A percentile compares a stretch with the other conserved stretches of the same genome.
phyloP scores from a whole-genome alignment of 2,113 vertebrate genomes.

The Triplophysa dalaica region DNA sequence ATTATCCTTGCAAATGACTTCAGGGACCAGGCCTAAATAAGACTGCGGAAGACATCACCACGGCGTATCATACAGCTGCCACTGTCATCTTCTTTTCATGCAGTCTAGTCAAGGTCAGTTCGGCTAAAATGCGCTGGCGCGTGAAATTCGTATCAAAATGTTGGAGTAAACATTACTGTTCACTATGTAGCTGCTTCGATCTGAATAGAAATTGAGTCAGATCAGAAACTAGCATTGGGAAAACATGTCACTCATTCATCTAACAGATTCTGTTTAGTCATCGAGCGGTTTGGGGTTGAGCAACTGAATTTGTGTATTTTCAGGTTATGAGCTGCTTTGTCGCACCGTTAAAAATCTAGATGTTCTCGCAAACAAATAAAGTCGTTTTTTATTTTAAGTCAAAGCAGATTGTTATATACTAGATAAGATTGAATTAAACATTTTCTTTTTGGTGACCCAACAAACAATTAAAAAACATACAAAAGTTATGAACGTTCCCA shows the following conservation, averaged over 20 bases:
- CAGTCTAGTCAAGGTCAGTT: conserved; percentile 40
- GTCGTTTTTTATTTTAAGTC: too few relatives aligned
- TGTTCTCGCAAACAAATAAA: too few relatives aligned
- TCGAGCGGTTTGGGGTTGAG: background rate
- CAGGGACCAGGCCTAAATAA: conserved; percentile 49
- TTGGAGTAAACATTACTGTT: background rate
- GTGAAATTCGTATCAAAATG: background rate
- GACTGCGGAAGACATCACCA: conserved; percentile 34
- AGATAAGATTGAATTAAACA: too few relatives aligned
- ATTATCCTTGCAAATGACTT: conserved; percentile 50
- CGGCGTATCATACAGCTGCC: conserved; percentile 29
- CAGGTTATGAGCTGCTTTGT: too few relatives aligned
- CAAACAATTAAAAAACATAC: too few relatives aligned
- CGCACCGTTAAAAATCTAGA: too few relatives aligned
- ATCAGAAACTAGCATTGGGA: background rate
- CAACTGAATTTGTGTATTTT: background rate
- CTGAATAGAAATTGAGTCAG: background rate
- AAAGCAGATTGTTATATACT: too few relatives aligned
- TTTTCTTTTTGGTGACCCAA: too few relatives aligned
- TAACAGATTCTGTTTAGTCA: conserved; percentile 2
- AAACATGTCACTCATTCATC: background rate
- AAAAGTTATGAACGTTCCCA: too few relatives aligned
- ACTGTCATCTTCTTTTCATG: conserved; percentile 39
- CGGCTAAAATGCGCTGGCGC: background rate
- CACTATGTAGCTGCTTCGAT: background rate